Percentiles rank a stretch among this genome's conserved stretches.
These are phyloP conservation scores for Drosophila tristis DNA, from an alignment of 1,140 invertebrate species.

Conservation along the genomic window DNA sequence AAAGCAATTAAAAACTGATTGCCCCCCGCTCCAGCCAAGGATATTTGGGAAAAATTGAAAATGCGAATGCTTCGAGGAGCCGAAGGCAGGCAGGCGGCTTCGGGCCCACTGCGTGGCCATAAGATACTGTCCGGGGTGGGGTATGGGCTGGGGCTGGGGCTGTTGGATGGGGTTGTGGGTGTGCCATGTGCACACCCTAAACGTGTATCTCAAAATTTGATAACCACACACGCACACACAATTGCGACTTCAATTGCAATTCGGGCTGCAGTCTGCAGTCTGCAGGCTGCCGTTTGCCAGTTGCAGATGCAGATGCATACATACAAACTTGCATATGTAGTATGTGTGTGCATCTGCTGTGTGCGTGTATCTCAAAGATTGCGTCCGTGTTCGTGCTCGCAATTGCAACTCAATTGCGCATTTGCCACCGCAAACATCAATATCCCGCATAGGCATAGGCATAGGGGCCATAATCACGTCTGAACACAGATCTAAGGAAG, in stretches of 20 bases:
- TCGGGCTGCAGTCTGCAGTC: slow-evolving; percentile 11
- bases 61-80: slow-evolving; percentile 15
- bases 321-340: neutral
- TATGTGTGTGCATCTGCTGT: neutral
- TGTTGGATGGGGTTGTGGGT: slow-evolving; percentile 4
- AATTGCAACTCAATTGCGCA: slow-evolving; percentile 83
- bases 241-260: slow-evolving; percentile 30
- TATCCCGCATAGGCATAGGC: slow-evolving; percentile 69
- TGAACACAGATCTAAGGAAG: slow-evolving; percentile 50
- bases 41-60: slow-evolving; percentile 71
- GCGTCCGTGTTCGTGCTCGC: slow-evolving; percentile 71
- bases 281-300: slow-evolving; percentile 12
- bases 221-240: slow-evolving; percentile 54
- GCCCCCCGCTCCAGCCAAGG: slow-evolving; percentile 20
- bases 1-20: slow-evolving; percentile 81
- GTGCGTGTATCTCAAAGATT: slow-evolving; percentile 65
- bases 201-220: slow-evolving; percentile 80
- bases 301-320: slow-evolving; percentile 13
- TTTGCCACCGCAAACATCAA: slow-evolving; percentile 81
- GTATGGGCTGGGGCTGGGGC: too few relatives aligned
- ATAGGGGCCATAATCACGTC: slow-evolving; percentile 71
- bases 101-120: slow-evolving; percentile 38
- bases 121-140: slow-evolving; percentile 48
- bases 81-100: neutral
- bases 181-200: slow-evolving; percentile 70